Conservation (phyloP, 2,888 invertebrate species). For the Orthosia gracilis region DNA sequence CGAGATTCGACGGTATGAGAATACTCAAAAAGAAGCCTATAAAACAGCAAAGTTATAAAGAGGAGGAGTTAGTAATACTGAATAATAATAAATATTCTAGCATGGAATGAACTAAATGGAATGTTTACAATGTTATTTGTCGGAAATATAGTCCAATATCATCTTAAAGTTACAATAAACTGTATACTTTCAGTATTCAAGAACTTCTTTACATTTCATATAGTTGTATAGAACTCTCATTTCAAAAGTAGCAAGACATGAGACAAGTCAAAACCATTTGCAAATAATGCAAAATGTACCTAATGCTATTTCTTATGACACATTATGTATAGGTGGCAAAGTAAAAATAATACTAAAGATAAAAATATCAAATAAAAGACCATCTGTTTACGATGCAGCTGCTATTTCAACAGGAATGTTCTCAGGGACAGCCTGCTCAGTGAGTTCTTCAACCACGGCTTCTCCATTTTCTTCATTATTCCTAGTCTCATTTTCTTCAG, state of each 20-base stretch:
- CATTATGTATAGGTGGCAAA: constrained; percentile 29
- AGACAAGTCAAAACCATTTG: constrained; percentile 23
- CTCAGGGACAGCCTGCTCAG: constrained; percentile 72
- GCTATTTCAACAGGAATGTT: constrained; percentile 84
- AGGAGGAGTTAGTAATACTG: constrained; percentile 22
- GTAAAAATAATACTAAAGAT: constrained; percentile 38
- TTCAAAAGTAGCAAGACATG: constrained; percentile 4
- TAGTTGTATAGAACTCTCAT: background rate
- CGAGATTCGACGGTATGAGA: constrained; percentile 42
- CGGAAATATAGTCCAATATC: constrained; percentile 29
- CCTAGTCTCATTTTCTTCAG: constrained; percentile 60
- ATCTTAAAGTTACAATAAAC: background rate
- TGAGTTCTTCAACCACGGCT: constrained; percentile 56
- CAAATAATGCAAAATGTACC: constrained; percentile 38
- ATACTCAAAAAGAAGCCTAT: constrained; percentile 13
- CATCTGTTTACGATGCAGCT: constrained; percentile 81
- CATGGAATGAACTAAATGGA: constrained; percentile 64
- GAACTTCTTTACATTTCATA: constrained; percentile 28
- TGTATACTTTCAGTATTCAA: constrained; percentile 18
- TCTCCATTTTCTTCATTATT: constrained; percentile 58
- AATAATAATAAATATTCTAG: constrained; percentile 32
- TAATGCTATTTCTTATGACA: constrained; percentile 41
- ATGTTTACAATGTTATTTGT: constrained; percentile 52
- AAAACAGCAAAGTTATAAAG: constrained; percentile 12
- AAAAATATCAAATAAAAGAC: constrained; percentile 24